Evolutionary conservation across 2,113 vertebrate genomes (phyloP), one percentile per base, ranked within the genome.

Genomic region (Dicrurus megarhynchus): DNA sequence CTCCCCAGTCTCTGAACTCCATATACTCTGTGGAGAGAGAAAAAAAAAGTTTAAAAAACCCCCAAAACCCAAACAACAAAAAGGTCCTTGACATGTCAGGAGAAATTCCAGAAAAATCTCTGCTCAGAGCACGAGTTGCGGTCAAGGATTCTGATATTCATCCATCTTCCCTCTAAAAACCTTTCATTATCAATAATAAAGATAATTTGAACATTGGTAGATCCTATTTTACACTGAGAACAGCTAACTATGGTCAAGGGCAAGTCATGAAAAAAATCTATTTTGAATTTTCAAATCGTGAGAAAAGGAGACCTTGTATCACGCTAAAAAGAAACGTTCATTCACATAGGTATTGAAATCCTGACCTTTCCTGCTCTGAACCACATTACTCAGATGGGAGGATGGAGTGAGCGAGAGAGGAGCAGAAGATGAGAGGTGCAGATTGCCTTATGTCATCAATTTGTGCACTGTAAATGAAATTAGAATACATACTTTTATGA

Each of bases 391-490:
- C 73, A 91, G 69, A 87, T 17, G 32, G 49, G 56, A 84, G 63
- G 56, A 84, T 67, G 64, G 77, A 87, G 22, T 49, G 49, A 86
- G 56, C 0, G 0, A 55, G 55, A 97, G 82, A 90, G 63, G 67
- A 75, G 50, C 88, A 80, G 71, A 93, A 80, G 41, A 74, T 59
- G 50, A 81, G 32, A 49, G 56, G 53, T 87, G 57, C 67, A 82
- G 77, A 95, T 91, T 95, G 73, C 73, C 60, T 95, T 91, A 73
- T 82, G 74, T 91, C 80, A 75, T 89, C 87, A 87, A 87, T 89
- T 91, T 93, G 91, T 78, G 65, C 81, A 84, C n/a, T 84, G 84
- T 73, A 89, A 73, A 76, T 79, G 49, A 89, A 94, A 94, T 73
- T 87, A 92, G 91, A 92, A 89, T 82, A 89, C 69, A 50, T 75